Percentiles rank a stretch among this genome's conserved stretches.
Conservation (phyloP, 2,113 vertebrate species). For the Platysteira castanea region DNA sequence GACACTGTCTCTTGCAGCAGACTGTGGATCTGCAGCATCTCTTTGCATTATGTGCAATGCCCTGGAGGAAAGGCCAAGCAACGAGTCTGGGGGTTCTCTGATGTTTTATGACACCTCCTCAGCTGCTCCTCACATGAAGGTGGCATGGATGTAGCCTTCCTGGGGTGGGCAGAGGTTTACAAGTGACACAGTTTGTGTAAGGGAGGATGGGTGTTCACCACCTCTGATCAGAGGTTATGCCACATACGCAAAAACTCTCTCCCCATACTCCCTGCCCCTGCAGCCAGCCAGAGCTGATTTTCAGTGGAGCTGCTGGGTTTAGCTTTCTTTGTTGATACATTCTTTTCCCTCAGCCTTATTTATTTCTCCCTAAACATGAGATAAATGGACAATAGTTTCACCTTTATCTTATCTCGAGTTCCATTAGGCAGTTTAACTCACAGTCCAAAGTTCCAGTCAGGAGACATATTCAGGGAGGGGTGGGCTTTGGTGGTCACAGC, state of each 20-base stretch:
- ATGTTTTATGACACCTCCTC: neutral
- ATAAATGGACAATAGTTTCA: neutral
- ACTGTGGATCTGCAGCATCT: neutral
- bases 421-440: neutral
- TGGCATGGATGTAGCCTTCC: neutral
- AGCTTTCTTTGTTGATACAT: neutral
- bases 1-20: neutral
- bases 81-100: neutral
- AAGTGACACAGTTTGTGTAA: neutral
- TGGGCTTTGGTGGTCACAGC: neutral
- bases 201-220: neutral
- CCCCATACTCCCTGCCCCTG: rapidly evolving
- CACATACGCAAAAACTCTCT: neutral
- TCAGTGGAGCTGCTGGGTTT: neutral
- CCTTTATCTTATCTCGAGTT: neutral
- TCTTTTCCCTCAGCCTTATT: neutral
- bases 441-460: neutral
- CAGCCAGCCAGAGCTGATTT: neutral
- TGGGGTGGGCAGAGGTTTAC: rapidly evolving
- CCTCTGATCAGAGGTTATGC: neutral
- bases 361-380: neutral
- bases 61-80: neutral
- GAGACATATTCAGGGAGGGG: neutral
- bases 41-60: rapidly evolving
- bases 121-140: rapidly evolving